Evolutionary conservation across 2,113 vertebrate species (phyloP).

Genomic region (Mustelus asterias): DNA sequence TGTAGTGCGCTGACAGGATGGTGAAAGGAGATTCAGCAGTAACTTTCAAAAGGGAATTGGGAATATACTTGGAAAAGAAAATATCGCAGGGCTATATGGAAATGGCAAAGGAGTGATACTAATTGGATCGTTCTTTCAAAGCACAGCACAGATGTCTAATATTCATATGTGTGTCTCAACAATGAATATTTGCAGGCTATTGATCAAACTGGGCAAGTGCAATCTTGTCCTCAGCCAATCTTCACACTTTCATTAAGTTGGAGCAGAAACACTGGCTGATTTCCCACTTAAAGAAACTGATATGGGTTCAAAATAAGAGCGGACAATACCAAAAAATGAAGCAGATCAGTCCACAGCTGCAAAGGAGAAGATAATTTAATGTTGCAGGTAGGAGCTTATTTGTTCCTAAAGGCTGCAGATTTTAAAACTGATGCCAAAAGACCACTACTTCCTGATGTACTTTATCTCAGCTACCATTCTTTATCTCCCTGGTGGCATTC

Average conservation of each 20-base stretch:
- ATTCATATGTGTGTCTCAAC: background rate
- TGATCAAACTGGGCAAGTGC: background rate
- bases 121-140: background rate
- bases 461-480: background rate
- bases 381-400: background rate
- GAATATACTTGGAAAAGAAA: background rate
- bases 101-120: background rate
- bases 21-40: conserved; percentile 45
- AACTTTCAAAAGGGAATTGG: conserved; percentile 39
- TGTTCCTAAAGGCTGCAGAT: background rate
- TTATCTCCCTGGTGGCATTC: background rate
- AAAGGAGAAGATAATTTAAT: background rate
- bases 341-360: background rate
- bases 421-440: background rate
- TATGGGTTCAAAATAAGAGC: background rate
- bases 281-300: background rate
- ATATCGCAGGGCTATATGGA: background rate
- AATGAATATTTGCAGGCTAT: background rate
- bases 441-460: background rate
- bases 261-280: background rate
- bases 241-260: background rate
- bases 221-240: background rate
- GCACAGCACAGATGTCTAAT: background rate
- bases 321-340: background rate
- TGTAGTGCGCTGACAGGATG: background rate